A percentile compares a stretch with the other conserved stretches of the same genome.
phyloP scores from a whole-genome alignment of 2,113 vertebrate species.

The Epinephelus lanceolatus region DNA sequence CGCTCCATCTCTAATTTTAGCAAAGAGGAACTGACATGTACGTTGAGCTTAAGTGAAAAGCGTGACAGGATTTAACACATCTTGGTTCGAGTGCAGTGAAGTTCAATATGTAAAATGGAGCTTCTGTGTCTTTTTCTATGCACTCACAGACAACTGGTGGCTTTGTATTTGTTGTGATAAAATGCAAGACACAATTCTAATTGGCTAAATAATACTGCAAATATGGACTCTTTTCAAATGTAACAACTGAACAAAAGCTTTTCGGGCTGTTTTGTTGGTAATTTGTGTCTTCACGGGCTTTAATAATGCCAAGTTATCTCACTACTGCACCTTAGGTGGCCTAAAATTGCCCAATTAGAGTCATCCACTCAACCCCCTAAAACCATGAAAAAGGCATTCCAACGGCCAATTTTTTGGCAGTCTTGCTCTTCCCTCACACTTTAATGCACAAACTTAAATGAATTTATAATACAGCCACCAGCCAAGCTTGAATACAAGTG shows the following conservation, averaged over 20 bases:
- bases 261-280: background rate
- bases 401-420: slow-evolving; percentile 37
- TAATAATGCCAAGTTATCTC: slow-evolving; percentile 48
- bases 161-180: background rate
- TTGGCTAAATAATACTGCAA: background rate
- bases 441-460: slow-evolving; percentile 45
- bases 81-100: background rate
- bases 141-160: background rate
- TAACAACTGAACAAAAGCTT: slow-evolving; percentile 25
- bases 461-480: slow-evolving; percentile 48
- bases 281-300: slow-evolving; percentile 22
- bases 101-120: background rate
- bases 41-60: background rate
- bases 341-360: slow-evolving; percentile 63
- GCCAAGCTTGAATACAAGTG: slow-evolving; percentile 60
- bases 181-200: background rate
- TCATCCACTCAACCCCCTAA: slow-evolving; percentile 46
- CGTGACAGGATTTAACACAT: background rate
- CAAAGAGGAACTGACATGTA: background rate
- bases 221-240: background rate
- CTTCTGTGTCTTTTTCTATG: background rate
- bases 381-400: slow-evolving; percentile 59
- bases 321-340: slow-evolving; percentile 39
- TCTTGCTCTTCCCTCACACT: slow-evolving; percentile 39
- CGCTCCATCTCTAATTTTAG: background rate